Evolutionary conservation across 1,140 invertebrate genomes (phyloP).

Genomic region (Eciton burchellii): DNA sequence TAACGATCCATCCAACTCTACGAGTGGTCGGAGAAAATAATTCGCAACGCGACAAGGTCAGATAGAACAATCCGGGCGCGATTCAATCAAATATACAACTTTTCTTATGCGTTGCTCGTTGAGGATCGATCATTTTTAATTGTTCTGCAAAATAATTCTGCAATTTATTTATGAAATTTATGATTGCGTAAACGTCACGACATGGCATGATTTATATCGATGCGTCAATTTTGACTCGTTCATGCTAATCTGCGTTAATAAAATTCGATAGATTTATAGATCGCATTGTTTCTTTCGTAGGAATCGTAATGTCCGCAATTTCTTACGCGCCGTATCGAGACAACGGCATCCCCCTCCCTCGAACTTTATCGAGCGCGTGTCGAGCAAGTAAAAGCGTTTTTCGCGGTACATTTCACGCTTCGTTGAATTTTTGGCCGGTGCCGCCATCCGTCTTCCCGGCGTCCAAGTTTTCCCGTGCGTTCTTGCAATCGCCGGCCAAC

Average conservation of each 20-base stretch:
- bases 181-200: no score
- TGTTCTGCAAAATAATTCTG: not conserved
- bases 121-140: not conserved
- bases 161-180: constrained; percentile 12
- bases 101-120: not conserved
- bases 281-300: not conserved
- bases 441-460: not conserved
- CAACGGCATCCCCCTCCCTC: no score
- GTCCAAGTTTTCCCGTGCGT: constrained; percentile 21
- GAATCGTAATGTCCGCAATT: not conserved
- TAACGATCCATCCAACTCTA: constrained; percentile 14
- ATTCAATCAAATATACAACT: not conserved
- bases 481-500: not conserved
- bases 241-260: no score
- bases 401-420: constrained; percentile 38
- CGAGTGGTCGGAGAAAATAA: not conserved
- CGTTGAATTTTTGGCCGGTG: constrained; percentile 7
- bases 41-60: not conserved
- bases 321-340: not conserved
- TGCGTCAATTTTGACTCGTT: no score
- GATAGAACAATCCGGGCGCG: not conserved
- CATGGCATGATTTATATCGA: no score
- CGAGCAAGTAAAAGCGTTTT: constrained; percentile 25
- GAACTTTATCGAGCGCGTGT: not conserved
- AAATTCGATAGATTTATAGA: not conserved